Evolutionary conservation across 2,888 invertebrate genomes (phyloP).

Genomic region (Eilema griseolum): DNA sequence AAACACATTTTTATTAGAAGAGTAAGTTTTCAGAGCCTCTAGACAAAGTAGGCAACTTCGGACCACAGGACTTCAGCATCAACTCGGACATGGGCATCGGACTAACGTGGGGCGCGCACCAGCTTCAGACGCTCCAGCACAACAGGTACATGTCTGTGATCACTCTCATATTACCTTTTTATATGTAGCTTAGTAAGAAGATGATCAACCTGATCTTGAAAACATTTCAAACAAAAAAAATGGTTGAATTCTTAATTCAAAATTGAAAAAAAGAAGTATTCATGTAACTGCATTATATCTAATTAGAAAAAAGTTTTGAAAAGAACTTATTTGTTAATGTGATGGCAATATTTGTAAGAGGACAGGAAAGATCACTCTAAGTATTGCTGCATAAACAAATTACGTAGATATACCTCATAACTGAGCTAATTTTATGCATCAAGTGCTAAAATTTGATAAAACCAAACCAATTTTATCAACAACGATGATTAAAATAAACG

Average conservation of each 20-base stretch:
- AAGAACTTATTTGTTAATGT: background rate
- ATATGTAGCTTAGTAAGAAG: constrained; percentile 34
- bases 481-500: no score
- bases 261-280: background rate
- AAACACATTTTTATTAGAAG: no score
- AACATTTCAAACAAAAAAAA: no score
- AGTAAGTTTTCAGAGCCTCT: no score
- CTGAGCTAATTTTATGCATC: no score
- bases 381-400: background rate
- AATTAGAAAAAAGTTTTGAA: background rate
- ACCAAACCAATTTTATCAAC: no score
- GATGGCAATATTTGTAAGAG: background rate
- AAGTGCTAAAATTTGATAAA: no score
- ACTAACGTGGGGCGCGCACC: constrained; percentile 90
- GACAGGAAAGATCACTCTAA: no score
- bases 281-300: background rate
- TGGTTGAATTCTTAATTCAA: background rate
- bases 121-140: constrained; percentile 90
- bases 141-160: constrained; percentile 89
- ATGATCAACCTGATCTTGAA: constrained; percentile 14
- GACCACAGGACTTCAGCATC: constrained; percentile 93
- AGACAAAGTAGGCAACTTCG: constrained; percentile 90
- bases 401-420: background rate
- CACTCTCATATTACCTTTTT: constrained; percentile 66
- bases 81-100: constrained; percentile 91